Conservation (phyloP, 2,888 invertebrate genomes). For the Chesias legatella region DNA sequence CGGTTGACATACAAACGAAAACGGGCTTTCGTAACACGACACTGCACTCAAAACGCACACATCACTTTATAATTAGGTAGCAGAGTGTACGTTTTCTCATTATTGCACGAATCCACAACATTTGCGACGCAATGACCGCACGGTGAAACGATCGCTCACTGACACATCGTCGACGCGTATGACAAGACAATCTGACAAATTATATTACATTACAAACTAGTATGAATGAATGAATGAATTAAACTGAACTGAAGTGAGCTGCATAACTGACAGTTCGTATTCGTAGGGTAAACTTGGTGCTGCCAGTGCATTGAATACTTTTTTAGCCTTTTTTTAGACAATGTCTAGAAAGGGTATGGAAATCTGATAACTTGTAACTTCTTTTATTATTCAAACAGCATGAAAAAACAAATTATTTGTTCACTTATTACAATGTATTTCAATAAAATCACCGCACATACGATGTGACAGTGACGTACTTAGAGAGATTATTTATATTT, state of each 20-base stretch:
- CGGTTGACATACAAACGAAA: constrained; percentile 75
- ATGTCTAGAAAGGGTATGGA: too few species aligned
- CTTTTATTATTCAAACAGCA: too few species aligned
- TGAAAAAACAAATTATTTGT: too few species aligned
- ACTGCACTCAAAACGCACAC: constrained; percentile 64
- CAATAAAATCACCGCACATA: too few species aligned
- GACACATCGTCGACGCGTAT: constrained; percentile 77
- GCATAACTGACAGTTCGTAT: constrained; percentile 6
- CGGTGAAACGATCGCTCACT: constrained; percentile 63
- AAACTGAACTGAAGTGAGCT: neutral
- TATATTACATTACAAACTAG: constrained; percentile 5
- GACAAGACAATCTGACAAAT: constrained; percentile 46
- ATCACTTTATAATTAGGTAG: constrained; percentile 73
- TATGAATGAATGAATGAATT: constrained; percentile 26
- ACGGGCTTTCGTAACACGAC: constrained; percentile 62
- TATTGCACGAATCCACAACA: constrained; percentile 70
- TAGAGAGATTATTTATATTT: too few species aligned
- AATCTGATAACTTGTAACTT: too few species aligned
- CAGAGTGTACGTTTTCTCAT: constrained; percentile 70
- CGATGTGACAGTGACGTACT: too few species aligned
- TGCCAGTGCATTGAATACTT: too few species aligned
- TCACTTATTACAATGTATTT: too few species aligned
- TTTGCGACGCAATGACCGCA: constrained; percentile 65
- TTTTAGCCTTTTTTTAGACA: too few species aligned
- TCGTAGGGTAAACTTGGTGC: too few species aligned